Percentiles rank a stretch among this genome's conserved stretches.
Conservation (phyloP, 2,113 vertebrate genomes). For the Emberiza fucata region DNA sequence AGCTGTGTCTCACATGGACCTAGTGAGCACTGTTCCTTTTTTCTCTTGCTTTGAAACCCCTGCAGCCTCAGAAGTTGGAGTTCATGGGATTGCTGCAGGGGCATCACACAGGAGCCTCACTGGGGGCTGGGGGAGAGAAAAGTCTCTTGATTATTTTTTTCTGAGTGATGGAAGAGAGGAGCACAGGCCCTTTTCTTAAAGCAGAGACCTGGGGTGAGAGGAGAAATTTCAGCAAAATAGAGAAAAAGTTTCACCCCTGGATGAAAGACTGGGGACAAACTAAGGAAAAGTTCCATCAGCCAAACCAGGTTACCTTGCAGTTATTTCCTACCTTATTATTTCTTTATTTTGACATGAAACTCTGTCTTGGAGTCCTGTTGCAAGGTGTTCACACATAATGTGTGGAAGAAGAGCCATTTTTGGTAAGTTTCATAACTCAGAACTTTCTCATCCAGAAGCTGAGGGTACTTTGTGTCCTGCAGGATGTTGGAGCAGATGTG, state of each 20-base stretch:
- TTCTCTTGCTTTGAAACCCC: not conserved
- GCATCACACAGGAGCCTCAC: not conserved
- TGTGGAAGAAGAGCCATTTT: not conserved
- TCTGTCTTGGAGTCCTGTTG: not conserved
- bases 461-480: not conserved
- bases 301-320: not conserved
- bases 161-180: not conserved
- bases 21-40: not conserved
- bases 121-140: not conserved
- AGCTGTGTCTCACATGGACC: not conserved
- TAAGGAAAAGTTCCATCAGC: not conserved
- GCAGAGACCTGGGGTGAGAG: not conserved
- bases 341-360: not conserved
- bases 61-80: not conserved
- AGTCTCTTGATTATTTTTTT: constrained; percentile 6
- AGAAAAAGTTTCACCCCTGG: not conserved
- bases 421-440: not conserved
- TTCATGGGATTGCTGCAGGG: not conserved
- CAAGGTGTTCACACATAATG: not conserved
- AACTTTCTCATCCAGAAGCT: not conserved
- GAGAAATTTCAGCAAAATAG: not conserved
- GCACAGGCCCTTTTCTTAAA: not conserved
- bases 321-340: not conserved
- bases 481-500: not conserved
- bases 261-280: not conserved